These are phyloP conservation scores for Cephalotes varians DNA, from an alignment of 2,888 invertebrate species.

Conservation along the genomic window DNA sequence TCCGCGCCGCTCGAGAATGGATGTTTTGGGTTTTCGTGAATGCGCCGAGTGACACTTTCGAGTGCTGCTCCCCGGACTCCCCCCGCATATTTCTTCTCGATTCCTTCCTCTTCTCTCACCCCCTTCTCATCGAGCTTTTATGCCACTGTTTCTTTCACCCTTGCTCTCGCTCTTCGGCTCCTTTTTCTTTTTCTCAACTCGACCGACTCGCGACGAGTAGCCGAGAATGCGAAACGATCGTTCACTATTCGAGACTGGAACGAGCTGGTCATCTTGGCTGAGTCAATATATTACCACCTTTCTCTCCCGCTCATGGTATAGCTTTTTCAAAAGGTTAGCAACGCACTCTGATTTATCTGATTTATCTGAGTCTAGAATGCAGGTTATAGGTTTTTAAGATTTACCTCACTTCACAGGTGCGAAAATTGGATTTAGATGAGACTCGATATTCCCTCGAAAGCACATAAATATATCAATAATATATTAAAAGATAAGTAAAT, in stretches of 20 bases:
- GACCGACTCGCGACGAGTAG: conserved; percentile 56
- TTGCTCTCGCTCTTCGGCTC: conserved; percentile 4
- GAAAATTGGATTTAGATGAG: conserved; percentile 22
- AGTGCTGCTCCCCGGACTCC: conserved; percentile 57
- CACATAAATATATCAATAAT: conserved; percentile 4
- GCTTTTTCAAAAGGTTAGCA: conserved; percentile 24
- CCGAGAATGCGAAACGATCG: conserved; percentile 49
- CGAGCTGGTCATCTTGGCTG: conserved; percentile 63
- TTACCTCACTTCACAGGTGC: neutral
- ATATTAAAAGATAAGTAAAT: conserved; percentile 10
- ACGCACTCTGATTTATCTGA: conserved; percentile 41
- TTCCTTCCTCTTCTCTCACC: neutral
- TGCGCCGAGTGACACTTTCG: conserved; percentile 75
- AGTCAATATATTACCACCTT: conserved; percentile 76
- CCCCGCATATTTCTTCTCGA: conserved; percentile 52
- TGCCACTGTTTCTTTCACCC: conserved; percentile 11
- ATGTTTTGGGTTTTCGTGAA: conserved; percentile 81
- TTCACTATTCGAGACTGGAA: conserved; percentile 64
- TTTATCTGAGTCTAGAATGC: conserved; percentile 58
- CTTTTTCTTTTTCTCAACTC: conserved; percentile 41
- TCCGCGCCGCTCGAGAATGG: conserved; percentile 70
- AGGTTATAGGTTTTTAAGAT: conserved; percentile 26
- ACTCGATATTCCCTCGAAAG: neutral
- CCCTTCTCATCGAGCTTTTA: conserved; percentile 27
- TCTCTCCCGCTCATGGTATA: conserved; percentile 34